phyloP scores from a whole-genome alignment of 2,113 vertebrate genomes.

The Chaenogobius annularis region DNA sequence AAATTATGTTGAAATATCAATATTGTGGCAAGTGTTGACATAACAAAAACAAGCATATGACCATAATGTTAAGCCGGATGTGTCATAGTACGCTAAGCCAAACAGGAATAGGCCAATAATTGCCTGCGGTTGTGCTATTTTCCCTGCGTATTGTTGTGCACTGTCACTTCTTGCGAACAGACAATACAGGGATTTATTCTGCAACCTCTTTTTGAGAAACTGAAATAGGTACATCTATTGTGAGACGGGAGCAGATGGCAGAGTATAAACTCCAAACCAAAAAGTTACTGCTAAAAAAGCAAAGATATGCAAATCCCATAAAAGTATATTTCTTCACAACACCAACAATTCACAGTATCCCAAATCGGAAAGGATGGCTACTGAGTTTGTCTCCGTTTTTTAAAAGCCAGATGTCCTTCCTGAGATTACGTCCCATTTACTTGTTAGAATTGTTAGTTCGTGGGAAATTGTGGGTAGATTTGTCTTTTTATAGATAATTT shows the following conservation, averaged over 20 bases:
- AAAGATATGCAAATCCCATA: neutral
- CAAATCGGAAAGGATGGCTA: neutral
- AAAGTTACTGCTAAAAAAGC: neutral
- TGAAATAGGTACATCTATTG: conserved; percentile 6
- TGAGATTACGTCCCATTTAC: neutral
- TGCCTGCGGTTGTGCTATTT: neutral
- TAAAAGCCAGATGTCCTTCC: neutral
- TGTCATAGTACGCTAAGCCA: neutral
- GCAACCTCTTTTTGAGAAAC: neutral
- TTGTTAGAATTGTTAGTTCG: too few species aligned
- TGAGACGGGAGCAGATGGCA: neutral
- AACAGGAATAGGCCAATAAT: neutral
- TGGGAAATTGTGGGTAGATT: too few species aligned
- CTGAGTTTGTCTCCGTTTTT: neutral
- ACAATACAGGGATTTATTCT: conserved; percentile 4
- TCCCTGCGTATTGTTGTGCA: neutral
- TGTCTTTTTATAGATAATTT: neutral
- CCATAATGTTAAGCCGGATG: neutral
- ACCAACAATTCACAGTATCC: neutral
- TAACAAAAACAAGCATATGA: neutral
- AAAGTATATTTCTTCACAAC: neutral
- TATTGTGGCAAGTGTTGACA: neutral
- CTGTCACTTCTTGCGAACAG: neutral
- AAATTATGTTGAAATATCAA: neutral
- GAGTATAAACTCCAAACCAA: neutral